Base-by-base conservation (phyloP, 2,888 invertebrate genomes). In the Chelonus formosanus region DNA sequence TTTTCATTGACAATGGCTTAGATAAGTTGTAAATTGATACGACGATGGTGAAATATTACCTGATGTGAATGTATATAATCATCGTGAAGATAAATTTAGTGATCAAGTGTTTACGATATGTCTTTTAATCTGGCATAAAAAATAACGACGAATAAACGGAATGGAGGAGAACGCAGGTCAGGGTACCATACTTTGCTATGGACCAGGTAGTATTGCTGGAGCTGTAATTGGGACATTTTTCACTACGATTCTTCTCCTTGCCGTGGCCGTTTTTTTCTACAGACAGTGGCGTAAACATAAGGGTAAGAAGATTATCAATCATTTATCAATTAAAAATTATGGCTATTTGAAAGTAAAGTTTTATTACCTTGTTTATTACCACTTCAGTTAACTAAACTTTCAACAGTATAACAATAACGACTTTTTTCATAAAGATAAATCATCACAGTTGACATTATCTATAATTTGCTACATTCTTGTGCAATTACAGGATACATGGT, bases 151-250 rank as follows among this genome's bases (percentile, higher is more conserved):
- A 53, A 62, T 3, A 67, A 53, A 67, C 40, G 50, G 50, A 43
- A 56, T 52, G 73, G 81, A 78, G 60, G 80, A 79, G 65, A 77
- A 78, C 45, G 78, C 56, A 32, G 54, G 74, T 62, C 73, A 75
- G 72, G 78, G 78, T 70, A 75, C 74, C 65, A n/a, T 45, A n/a
- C 32, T 61, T n/a, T 91, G 91, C 84, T 91, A 89, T 85, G 88
- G 89, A 75, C 87, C 89, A 76, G 91, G 90, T 72, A 90, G 90
- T 80, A 87, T 92, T 69, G 91, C 90, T 67, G 89, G 90, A 67
- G 89, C 91, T 72, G 90, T 92, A 69, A 87, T 92, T 74, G 89
- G 91, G 76, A 91, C 91, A 74, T 89, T 91, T 80, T 79, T 91
- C 74, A 88, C 88, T 73, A 90, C 91, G 73, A 84, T 89, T 66